These are phyloP conservation scores for Popillia japonica DNA, from an alignment of 1,140 invertebrate species.

Conservation along the genomic window DNA sequence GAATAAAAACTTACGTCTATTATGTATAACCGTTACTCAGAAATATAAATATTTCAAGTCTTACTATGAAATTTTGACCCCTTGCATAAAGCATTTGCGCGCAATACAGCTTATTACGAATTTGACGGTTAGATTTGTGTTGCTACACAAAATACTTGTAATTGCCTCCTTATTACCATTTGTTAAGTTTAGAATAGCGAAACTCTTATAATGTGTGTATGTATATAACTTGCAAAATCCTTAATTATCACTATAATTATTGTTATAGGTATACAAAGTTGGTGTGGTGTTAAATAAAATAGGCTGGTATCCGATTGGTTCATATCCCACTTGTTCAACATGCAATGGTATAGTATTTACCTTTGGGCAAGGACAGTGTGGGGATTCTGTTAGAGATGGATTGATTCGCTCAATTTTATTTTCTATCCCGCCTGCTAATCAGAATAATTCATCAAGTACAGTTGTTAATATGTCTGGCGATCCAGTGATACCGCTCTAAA, in stretches of 20 bases:
- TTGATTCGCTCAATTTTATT: constrained; percentile 80
- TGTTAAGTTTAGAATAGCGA: no score
- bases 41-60: no score
- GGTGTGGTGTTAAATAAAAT: constrained; percentile 82
- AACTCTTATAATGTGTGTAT: no score
- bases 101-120: no score
- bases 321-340: constrained; percentile 67
- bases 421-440: constrained; percentile 52
- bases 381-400: constrained; percentile 74
- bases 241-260: constrained; percentile 38
- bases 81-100: no score
- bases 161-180: no score
- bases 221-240: no score
- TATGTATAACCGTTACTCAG: no score
- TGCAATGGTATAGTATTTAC: constrained; percentile 76
- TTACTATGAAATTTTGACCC: no score
- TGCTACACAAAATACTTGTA: no score
- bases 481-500: constrained; percentile 18
- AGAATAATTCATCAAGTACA: constrained; percentile 24
- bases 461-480: neutral
- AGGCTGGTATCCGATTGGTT: constrained; percentile 79
- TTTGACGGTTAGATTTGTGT: no score
- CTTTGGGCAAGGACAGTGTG: constrained; percentile 73
- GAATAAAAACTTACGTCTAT: no score
- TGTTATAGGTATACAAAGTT: constrained; percentile 73